Percentiles rank a stretch among this genome's conserved stretches.
phyloP scores from a whole-genome alignment of 2,797 vertebrate species.

The Argentina silus region DNA sequence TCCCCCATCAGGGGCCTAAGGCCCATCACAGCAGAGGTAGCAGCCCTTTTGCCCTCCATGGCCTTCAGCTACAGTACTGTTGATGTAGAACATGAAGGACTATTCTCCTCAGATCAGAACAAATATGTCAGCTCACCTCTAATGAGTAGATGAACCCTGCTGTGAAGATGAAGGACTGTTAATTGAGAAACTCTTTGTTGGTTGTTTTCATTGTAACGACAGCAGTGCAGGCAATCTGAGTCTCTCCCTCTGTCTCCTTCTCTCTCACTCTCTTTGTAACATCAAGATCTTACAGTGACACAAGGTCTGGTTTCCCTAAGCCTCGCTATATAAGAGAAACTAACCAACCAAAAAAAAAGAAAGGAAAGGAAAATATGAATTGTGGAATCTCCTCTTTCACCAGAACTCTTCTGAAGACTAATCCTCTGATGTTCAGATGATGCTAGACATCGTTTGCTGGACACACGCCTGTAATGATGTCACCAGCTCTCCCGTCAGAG shows the following conservation, averaged over 20 bases:
- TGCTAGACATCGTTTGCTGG: background rate
- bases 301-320: slow-evolving; percentile 42
- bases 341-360: background rate
- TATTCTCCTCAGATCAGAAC: background rate
- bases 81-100: no score
- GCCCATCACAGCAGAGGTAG: background rate
- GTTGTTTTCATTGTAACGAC: slow-evolving; percentile 34
- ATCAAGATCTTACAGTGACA: slow-evolving; percentile 12
- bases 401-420: slow-evolving; percentile 22
- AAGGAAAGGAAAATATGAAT: slow-evolving; percentile 6
- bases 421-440: slow-evolving; percentile 32
- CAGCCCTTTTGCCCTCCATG: background rate
- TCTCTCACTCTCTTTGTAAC: slow-evolving; percentile 21
- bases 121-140: background rate
- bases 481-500: no score
- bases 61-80: background rate
- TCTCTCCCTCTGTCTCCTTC: slow-evolving; percentile 17
- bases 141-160: background rate
- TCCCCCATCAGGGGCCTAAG: slow-evolving; percentile 42
- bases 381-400: slow-evolving; percentile 22
- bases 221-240: slow-evolving; percentile 2
- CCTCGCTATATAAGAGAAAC: slow-evolving; percentile 39
- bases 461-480: no score
- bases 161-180: slow-evolving; percentile 7
- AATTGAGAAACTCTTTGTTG: slow-evolving; percentile 29